Evolutionary conservation across 2,888 invertebrate species (phyloP).

Genomic region (Stenichneumon culpator): DNA sequence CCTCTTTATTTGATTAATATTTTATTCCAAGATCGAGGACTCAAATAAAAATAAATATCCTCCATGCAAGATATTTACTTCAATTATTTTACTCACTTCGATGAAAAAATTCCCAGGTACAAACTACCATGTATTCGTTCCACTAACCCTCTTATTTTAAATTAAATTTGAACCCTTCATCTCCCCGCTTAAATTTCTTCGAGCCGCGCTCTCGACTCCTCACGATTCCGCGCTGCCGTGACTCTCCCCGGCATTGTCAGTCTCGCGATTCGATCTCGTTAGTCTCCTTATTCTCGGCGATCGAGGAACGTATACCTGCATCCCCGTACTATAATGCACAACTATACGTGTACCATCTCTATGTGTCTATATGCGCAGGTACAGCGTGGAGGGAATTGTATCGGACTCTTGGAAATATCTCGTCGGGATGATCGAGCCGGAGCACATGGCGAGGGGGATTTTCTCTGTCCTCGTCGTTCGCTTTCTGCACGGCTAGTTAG

Average conservation of each 20-base stretch:
- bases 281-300: constrained; percentile 43
- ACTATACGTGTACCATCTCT: not conserved
- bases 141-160: not conserved
- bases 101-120: not conserved
- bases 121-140: not conserved
- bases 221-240: constrained; percentile 23
- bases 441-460: constrained; percentile 8
- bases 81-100: not conserved
- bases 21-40: not conserved
- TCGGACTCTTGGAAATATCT: constrained; percentile 40
- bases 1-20: not conserved
- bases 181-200: constrained; percentile 4
- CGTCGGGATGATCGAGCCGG: constrained; percentile 29
- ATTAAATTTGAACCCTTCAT: not conserved
- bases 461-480: constrained; percentile 1
- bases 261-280: constrained; percentile 61
- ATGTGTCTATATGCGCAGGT: not conserved
- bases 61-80: not conserved
- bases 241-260: constrained; percentile 52
- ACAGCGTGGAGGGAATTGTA: constrained; percentile 9
- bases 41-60: not conserved
- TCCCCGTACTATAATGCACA: not conserved
- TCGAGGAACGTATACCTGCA: constrained; percentile 28
- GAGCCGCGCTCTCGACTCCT: not conserved
- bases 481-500: constrained; percentile 28